phyloP scores from a whole-genome alignment of 2,888 invertebrate genomes.

The Epinotia brunnichana region DNA sequence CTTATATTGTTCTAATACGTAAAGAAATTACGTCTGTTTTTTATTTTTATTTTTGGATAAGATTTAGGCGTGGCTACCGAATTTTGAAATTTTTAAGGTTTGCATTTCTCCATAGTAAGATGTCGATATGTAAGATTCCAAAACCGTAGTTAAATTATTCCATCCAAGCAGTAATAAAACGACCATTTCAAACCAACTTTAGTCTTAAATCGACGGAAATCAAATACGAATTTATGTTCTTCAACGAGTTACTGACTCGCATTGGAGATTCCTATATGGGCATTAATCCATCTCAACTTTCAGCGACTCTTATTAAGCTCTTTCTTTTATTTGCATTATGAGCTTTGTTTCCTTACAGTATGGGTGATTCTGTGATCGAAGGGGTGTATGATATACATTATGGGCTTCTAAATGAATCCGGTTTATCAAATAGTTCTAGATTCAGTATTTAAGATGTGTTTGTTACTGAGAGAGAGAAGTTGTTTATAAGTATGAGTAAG shows the following conservation, averaged over 20 bases:
- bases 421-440: not conserved
- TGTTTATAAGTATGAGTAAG: not conserved
- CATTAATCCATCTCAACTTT: constrained; percentile 18
- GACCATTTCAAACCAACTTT: constrained; percentile 16
- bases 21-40: too few species aligned
- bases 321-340: not conserved
- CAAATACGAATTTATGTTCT: constrained; percentile 30
- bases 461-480: not conserved
- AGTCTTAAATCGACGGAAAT: constrained; percentile 32
- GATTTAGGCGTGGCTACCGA: too few species aligned
- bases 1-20: too few species aligned
- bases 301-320: not conserved
- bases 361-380: not conserved
- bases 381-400: not conserved
- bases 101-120: too few species aligned
- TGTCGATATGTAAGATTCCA: not conserved
- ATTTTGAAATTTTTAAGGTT: too few species aligned
- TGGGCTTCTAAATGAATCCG: constrained; percentile 8
- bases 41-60: too few species aligned
- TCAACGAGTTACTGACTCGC: constrained; percentile 12
- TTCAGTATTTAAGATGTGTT: not conserved
- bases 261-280: constrained; percentile 26
- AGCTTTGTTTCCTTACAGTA: not conserved
- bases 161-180: constrained; percentile 23
- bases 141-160: not conserved